Base-by-base conservation (phyloP, 2,113 vertebrate genomes). In the Mustela lutreola region DNA sequence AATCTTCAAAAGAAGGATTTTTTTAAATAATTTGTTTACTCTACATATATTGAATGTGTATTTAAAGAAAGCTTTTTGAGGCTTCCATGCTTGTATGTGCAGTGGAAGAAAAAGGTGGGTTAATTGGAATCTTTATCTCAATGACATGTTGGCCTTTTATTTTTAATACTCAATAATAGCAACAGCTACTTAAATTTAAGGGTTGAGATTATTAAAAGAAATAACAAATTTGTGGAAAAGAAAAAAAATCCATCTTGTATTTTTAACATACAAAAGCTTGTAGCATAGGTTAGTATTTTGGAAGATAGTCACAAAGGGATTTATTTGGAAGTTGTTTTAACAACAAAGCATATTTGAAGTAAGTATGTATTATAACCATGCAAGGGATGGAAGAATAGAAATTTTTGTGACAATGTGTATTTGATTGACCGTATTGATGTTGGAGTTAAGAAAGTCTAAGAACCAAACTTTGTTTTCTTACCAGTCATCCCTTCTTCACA, bases 51-150 rank as follows among this genome's bases (percentile, higher is more conserved):
- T 14, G 19, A 67, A 48, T 4, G 0, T 50, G 14, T 42, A 65
- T 58, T 93, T 53, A 65, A 58, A 81, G 36, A 97, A 96, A 26
- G 79, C 45, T 18, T 62, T 95, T 76, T 80, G 48, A 93, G 73
- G 4, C 33, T 36, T 78, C 5, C 0, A 11, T 39, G 11, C 53
- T 42, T 70, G 33, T 31, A 22, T 33, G 3, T 76, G 7, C 62
- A 22, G 33, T 53, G 36, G 50, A 76, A 95, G 48, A 31, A 19
- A 87, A 63, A 11, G 48, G 14, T 48, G 19, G 4, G 39, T 82
- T 91, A 79, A 82, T 56, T 24, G 73, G 24, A 96, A 56, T 80
- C 22, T 93, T 45, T 36, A 76, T 79, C 70, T 93, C n/a, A 33
- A 2, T 70, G 26, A 63, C 19, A 39, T 9, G 19, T 6, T 22